phyloP scores from a whole-genome alignment of 2,888 invertebrate species.

The Rotaria magnacalcarata region DNA sequence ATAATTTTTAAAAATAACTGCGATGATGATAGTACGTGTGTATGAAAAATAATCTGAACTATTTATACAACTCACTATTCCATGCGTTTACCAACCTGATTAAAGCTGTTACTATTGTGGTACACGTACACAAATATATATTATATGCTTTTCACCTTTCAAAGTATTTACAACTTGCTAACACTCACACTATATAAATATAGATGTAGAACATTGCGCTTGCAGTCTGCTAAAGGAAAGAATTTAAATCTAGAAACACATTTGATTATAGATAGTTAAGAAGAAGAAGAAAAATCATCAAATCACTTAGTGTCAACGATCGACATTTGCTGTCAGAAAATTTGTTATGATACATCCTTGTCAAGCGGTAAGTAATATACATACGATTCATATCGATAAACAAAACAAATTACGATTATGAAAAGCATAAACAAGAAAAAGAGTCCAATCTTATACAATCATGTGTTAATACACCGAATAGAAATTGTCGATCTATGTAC shows the following conservation, averaged over 20 bases:
- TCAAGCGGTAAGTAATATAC: background rate
- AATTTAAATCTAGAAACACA: background rate
- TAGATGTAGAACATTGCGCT: background rate
- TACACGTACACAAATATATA: background rate
- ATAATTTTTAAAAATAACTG: background rate
- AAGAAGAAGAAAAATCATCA: background rate
- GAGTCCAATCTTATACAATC: too few relatives aligned
- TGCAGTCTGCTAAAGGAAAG: background rate
- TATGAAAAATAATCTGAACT: background rate
- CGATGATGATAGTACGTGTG: too few relatives aligned
- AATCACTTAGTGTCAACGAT: background rate
- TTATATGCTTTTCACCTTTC: background rate
- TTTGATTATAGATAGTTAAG: background rate
- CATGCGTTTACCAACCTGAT: background rate
- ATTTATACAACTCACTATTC: background rate
- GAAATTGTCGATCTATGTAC: too few relatives aligned
- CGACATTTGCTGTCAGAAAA: background rate
- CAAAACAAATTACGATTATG: background rate
- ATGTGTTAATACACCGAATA: background rate
- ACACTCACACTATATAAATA: background rate
- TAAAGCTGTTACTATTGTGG: background rate
- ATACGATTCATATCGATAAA: background rate
- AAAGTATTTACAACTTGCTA: background rate
- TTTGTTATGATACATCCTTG: background rate
- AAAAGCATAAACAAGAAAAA: background rate